phyloP scores from a whole-genome alignment of 2,888 invertebrate species.

The Leptogaster cylindrica region DNA sequence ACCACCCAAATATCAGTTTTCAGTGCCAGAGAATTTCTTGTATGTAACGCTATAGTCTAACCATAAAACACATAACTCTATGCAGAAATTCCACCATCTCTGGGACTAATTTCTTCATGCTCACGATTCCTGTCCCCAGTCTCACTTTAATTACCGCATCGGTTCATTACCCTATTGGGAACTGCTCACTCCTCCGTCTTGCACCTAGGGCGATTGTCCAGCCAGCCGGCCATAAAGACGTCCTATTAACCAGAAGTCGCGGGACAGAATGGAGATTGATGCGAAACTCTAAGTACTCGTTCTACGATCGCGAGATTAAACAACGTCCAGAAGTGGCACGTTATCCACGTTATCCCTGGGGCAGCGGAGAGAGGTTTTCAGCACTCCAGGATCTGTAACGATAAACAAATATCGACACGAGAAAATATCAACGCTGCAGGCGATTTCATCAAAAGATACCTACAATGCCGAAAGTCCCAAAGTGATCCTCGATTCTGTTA shows the following conservation, averaged over 20 bases:
- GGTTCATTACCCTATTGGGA: slow-evolving; percentile 37
- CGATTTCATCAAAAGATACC: not conserved
- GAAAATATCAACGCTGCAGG: slow-evolving; percentile 7
- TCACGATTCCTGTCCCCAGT: slow-evolving; percentile 28
- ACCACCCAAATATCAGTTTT: slow-evolving; percentile 27
- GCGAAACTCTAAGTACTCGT: not conserved
- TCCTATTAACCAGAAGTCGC: slow-evolving; percentile 21
- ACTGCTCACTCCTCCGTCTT: slow-evolving; percentile 9
- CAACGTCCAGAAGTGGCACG: not conserved
- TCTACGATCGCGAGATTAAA: not conserved
- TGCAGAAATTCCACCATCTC: slow-evolving; percentile 15
- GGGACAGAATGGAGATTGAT: slow-evolving; percentile 15
- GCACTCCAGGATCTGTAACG: not conserved
- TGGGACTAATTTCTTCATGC: slow-evolving; percentile 31
- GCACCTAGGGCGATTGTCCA: slow-evolving; percentile 22
- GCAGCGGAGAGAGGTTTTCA: not conserved
- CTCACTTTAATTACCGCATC: slow-evolving; percentile 38
- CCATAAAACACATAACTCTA: slow-evolving; percentile 33
- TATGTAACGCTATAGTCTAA: slow-evolving; percentile 3
- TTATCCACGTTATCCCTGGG: not conserved
- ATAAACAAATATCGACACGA: not conserved
- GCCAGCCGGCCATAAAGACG: not conserved
- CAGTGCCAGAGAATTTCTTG: slow-evolving; percentile 15
- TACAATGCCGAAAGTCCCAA: not conserved
- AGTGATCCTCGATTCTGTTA: not conserved